Conservation (phyloP, 2,888 invertebrate genomes). For the Papilio elwesi region DNA sequence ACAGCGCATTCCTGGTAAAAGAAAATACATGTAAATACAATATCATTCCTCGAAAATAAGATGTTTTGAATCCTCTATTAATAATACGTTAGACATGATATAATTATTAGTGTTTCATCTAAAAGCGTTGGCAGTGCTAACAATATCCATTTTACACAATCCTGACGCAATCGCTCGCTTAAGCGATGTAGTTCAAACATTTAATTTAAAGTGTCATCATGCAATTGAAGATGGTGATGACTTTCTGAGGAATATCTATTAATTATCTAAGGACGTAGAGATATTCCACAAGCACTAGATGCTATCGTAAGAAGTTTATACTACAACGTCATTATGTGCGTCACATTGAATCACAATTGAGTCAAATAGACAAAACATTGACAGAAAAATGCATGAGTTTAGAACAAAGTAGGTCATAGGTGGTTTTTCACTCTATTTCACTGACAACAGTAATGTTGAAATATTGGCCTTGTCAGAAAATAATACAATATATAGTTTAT, state of each 20-base stretch:
- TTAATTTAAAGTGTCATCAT: conserved; percentile 2
- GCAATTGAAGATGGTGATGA: not conserved
- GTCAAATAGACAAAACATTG: conserved; percentile 5
- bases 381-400: not conserved
- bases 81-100: not conserved
- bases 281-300: conserved; percentile 8
- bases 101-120: not conserved
- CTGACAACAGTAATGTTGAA: not conserved
- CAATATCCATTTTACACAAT: not conserved
- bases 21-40: too few species aligned
- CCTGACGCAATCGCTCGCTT: not conserved
- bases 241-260: not conserved
- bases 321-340: not conserved
- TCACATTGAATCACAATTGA: conserved; percentile 7
- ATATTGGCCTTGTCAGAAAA: not conserved
- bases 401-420: not conserved
- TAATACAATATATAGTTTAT: not conserved
- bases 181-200: too few species aligned
- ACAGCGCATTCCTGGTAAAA: too few species aligned
- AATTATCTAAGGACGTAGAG: not conserved
- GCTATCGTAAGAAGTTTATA: not conserved
- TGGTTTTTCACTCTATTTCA: not conserved
- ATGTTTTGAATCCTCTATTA: not conserved
- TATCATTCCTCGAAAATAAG: too few species aligned
- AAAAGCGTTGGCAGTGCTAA: not conserved